Base-by-base conservation (phyloP, 2,797 vertebrate genomes). In the Serranus cabrilla region DNA sequence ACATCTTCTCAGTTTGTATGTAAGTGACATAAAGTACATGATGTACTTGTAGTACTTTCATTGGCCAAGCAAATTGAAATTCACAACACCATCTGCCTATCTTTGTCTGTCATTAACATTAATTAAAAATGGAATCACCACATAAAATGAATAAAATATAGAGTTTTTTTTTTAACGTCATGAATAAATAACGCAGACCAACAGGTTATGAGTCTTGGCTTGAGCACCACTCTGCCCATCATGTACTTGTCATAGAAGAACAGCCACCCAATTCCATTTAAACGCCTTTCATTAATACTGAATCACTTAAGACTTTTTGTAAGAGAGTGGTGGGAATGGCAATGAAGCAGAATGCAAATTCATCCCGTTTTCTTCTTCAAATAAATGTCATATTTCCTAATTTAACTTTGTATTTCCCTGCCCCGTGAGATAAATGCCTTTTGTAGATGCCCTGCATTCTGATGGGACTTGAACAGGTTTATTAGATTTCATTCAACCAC, bases 321-420 rank as follows among this genome's bases (percentile, higher is more conserved):
- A 54, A 2, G 46, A 43, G 61, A 46, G 55, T 16, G 70, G n/a
- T 17, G 43, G 43, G 55, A 85, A 78, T 63, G 39, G 17, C 76
- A 80, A 75, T 63, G 65, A 82, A 76, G 71, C 54, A 20, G 13
- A 76, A 82, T 76, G 74, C 58, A 59, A 76, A 83, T 77, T 50
- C 39, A n/a, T 34, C 21, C 37, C 7, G 3, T 52, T 78, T 73
- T 51, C 43, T 39, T 79, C 42, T 61, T 89, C 67, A 71, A 83
- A 84, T 72, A 78, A 72, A 84, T 75, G 73, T 78, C 73, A 89
- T 20, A 45, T 77, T 86, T 18, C 39, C 67, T 68, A 66, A 82
- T 74, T 79, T 75, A 51, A 76, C 83, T 83, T 74, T 79, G 61
- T 66, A 50, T 85, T 73, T 59, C 56, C 45, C 61, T 63, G 57